Percentiles rank a stretch among this genome's conserved stretches.
These are phyloP conservation scores for Exaiptasia diaphana DNA, from an alignment of 64 coral and sea anemone genomes.

Conservation along the genomic window DNA sequence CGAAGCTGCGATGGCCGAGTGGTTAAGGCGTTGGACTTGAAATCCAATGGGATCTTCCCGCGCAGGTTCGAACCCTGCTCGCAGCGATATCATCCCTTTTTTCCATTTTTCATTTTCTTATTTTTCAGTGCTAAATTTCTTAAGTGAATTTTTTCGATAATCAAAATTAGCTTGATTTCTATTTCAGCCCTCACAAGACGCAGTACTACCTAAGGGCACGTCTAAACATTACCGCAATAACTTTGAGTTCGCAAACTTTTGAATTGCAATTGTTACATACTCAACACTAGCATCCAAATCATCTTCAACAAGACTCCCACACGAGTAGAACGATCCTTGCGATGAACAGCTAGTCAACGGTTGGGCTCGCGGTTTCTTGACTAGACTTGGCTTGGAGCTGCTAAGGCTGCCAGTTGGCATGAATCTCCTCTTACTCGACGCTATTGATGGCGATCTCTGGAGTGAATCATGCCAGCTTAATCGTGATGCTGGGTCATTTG, in stretches of 20 bases:
- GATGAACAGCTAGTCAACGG: slow-evolving; percentile 8
- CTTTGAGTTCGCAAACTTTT: no score
- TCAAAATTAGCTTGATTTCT: no score
- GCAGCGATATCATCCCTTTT: no score
- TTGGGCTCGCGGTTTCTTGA: slow-evolving; percentile 14
- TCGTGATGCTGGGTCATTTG: slow-evolving; percentile 22
- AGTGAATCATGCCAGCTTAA: slow-evolving; percentile 69
- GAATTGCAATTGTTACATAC: no score
- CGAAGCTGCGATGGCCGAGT: slow-evolving; percentile 94
- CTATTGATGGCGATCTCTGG: slow-evolving; percentile 41
- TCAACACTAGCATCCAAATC: slow-evolving; percentile 43
- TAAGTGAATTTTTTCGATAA: no score
- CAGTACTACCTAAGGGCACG: no score
- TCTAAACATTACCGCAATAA: no score
- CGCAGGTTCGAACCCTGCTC: slow-evolving; percentile 45
- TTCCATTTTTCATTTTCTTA: no score
- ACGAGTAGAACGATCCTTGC: slow-evolving; percentile 95
- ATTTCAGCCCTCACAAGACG: no score
- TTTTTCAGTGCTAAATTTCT: not conserved
- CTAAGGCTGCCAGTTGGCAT: slow-evolving; percentile 24
- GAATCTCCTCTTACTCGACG: slow-evolving; percentile 56
- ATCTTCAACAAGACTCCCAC: slow-evolving; percentile 85
- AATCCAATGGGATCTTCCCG: slow-evolving; percentile 78
- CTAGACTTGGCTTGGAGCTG: not conserved
- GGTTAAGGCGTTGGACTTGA: slow-evolving; percentile 99